A percentile compares a stretch with the other conserved stretches of the same genome.
These are phyloP conservation scores for Rattus rattus DNA, from an alignment of 2,113 vertebrate species.

Conservation along the genomic window DNA sequence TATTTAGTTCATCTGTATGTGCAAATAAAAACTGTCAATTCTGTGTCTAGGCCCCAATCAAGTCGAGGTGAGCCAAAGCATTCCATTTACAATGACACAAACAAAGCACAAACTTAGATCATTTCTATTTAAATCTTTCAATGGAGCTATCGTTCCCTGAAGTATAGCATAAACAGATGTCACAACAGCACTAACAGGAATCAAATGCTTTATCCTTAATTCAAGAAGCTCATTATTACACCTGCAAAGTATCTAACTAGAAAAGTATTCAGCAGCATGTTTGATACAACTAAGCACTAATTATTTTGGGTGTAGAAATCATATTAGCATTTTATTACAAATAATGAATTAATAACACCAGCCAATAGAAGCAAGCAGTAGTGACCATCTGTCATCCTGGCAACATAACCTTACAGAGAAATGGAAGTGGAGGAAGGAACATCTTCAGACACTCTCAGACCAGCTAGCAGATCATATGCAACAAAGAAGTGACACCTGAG, in stretches of 20 bases:
- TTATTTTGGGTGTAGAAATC: conserved; percentile 20
- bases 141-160: conserved; percentile 3
- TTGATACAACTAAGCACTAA: conserved; percentile 18
- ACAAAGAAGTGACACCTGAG: not conserved
- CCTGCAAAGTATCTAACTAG: not conserved
- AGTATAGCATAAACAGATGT: not conserved
- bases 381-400: not conserved
- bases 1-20: not conserved
- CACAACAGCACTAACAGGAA: not conserved
- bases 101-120: not conserved
- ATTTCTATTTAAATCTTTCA: conserved; percentile 41
- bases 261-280: not conserved
- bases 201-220: not conserved
- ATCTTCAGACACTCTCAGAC: not conserved
- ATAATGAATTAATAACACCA: not conserved
- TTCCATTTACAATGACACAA: conserved; percentile 32
- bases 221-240: conserved; percentile 29
- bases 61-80: not conserved
- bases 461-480: not conserved
- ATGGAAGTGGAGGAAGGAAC: not conserved
- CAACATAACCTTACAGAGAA: not conserved
- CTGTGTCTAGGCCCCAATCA: not conserved
- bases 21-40: not conserved
- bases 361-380: not conserved
- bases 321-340: conserved; percentile 3